These are phyloP conservation scores for Patella depressa DNA, from an alignment of 2,888 invertebrate genomes.

Conservation along the genomic window DNA sequence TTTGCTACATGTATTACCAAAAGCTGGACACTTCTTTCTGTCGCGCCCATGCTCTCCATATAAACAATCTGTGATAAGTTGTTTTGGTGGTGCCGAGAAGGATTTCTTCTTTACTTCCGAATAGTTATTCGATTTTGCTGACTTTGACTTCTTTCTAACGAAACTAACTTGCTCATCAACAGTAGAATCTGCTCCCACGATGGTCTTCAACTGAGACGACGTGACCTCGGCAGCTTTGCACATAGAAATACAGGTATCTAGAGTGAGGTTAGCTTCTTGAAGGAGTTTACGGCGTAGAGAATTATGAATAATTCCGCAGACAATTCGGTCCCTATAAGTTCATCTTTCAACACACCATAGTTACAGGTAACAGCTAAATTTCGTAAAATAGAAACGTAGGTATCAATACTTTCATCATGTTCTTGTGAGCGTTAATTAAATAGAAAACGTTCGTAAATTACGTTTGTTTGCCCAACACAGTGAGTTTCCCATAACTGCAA, in stretches of 20 bases:
- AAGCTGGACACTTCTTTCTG: conserved; percentile 40
- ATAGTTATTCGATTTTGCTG: too few relatives aligned
- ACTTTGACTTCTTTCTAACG: too few relatives aligned
- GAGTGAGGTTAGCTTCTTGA: not conserved
- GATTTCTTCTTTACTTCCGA: too few relatives aligned
- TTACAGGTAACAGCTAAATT: conserved; percentile 16
- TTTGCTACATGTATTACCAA: conserved; percentile 32
- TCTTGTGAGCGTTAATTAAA: conserved; percentile 21
- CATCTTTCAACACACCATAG: conserved; percentile 8
- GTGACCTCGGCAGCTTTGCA: conserved; percentile 12
- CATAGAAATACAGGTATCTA: not conserved
- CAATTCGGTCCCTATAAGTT: conserved; percentile 20
- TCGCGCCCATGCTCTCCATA: not conserved
- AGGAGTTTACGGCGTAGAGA: conserved; percentile 6
- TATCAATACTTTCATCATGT: conserved; percentile 13
- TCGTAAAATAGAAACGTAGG: conserved; percentile 18
- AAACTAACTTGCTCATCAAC: too few relatives aligned
- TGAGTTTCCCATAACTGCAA: conserved; percentile 17
- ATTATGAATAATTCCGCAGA: conserved; percentile 3
- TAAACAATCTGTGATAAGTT: not conserved
- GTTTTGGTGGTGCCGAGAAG: too few relatives aligned
- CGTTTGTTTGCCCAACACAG: conserved; percentile 24
- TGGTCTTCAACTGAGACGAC: not conserved
- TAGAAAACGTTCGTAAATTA: conserved; percentile 19
- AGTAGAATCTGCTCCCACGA: not conserved